Conservation (phyloP, 2,888 invertebrate genomes). For the Nomada fucata region DNA sequence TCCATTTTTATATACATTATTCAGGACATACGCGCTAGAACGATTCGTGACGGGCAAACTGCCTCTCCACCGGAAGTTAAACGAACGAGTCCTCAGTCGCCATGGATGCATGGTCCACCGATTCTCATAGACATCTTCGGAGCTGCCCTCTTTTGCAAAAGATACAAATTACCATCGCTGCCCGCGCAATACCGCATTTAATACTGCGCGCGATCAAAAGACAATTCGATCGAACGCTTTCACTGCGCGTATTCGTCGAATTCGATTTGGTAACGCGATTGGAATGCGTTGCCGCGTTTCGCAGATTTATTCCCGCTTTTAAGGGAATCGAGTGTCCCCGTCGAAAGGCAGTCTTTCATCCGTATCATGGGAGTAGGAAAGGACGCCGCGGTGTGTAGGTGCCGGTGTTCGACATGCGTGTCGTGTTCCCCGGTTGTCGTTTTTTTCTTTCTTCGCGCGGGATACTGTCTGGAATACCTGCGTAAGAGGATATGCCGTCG, state of each 20-base stretch:
- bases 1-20: conserved; percentile 71
- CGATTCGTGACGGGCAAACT: conserved; percentile 65
- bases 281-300: conserved; percentile 19
- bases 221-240: not conserved
- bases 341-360: conserved; percentile 39
- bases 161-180: not conserved
- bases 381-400: conserved; percentile 51
- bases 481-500: conserved; percentile 75
- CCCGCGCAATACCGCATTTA: no score
- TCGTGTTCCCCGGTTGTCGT: conserved; percentile 52
- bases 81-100: conserved; percentile 68
- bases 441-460: conserved; percentile 27
- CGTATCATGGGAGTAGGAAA: conserved; percentile 36
- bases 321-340: conserved; percentile 1
- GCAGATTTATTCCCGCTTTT: conserved; percentile 40
- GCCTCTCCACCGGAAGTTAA: conserved; percentile 71
- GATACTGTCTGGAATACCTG: conserved; percentile 74
- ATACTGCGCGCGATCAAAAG: not conserved
- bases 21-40: conserved; percentile 67
- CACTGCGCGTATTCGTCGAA: conserved; percentile 1
- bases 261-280: conserved; percentile 20
- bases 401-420: conserved; percentile 60
- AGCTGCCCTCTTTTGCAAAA: not conserved
- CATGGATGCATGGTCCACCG: conserved; percentile 66
- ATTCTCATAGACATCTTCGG: conserved; percentile 43